Conservation (phyloP, 2,113 vertebrate genomes). For the Apodemus speciosus region DNA sequence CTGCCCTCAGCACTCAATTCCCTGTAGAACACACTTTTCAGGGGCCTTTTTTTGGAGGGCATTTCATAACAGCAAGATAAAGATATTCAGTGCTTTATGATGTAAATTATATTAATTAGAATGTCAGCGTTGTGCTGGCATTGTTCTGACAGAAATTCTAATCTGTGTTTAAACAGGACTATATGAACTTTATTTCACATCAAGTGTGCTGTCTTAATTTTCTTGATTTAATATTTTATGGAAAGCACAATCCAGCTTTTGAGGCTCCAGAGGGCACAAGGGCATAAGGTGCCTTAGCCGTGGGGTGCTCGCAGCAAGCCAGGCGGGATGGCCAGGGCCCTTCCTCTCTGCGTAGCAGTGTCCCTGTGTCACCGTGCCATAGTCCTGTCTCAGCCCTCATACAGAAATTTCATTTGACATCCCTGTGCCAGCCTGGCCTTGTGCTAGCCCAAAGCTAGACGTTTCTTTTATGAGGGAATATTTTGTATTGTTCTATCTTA, state of each 20-base stretch:
- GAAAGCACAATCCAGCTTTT: conserved; percentile 71
- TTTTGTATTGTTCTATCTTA: background rate
- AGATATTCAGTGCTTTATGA: conserved; percentile 83
- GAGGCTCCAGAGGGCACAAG: conserved; percentile 72
- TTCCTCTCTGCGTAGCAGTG: background rate
- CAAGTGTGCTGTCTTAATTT: conserved; percentile 83
- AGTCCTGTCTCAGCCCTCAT: background rate
- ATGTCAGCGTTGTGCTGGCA: conserved; percentile 85
- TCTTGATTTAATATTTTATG: conserved; percentile 78
- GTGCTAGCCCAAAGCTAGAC: background rate
- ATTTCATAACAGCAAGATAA: conserved; percentile 81
- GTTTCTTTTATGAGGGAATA: background rate
- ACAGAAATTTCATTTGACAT: background rate
- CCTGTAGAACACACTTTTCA: conserved; percentile 58
- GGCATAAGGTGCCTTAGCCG: conserved; percentile 43
- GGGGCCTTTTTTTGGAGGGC: conserved; percentile 53
- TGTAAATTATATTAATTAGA: conserved; percentile 85
- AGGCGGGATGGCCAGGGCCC: background rate
- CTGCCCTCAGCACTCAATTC: conserved; percentile 48
- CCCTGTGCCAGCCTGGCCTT: background rate
- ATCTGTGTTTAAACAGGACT: conserved; percentile 88
- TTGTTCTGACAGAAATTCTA: conserved; percentile 86
- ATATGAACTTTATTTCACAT: conserved; percentile 84
- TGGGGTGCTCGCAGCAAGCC: conserved; percentile 7
- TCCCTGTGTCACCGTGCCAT: background rate